Evolutionary conservation across 2,797 vertebrate genomes (phyloP).

Genomic region (Gymnoscopelus braueri): DNA sequence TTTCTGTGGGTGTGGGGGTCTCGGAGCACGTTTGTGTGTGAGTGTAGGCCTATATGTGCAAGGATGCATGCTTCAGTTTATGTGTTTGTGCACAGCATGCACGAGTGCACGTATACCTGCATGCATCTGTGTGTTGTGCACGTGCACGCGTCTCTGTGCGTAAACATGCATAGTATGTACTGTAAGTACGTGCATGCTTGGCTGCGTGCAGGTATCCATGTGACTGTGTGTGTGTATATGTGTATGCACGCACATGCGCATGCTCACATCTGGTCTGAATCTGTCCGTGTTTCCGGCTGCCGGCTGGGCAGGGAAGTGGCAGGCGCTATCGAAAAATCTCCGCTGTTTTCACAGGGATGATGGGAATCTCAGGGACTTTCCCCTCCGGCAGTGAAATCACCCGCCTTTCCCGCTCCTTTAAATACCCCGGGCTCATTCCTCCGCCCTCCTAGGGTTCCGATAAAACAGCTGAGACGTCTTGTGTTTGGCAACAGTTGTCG

Average conservation of each 20-base stretch:
- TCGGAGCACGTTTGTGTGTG: slow-evolving; percentile 2
- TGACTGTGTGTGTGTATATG: slow-evolving; percentile 19
- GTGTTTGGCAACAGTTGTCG: slow-evolving; percentile 75
- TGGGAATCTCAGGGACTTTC: slow-evolving; percentile 84
- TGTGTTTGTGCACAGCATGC: not conserved
- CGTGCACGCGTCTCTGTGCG: slow-evolving; percentile 17
- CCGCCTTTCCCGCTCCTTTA: slow-evolving; percentile 79
- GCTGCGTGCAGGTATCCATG: not conserved
- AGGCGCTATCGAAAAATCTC: slow-evolving; percentile 82
- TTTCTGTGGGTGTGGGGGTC: not conserved
- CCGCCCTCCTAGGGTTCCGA: slow-evolving; percentile 74
- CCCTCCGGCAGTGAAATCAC: slow-evolving; percentile 81
- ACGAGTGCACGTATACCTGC: not conserved
- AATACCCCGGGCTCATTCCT: slow-evolving; percentile 76
- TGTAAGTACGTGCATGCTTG: slow-evolving; percentile 28
- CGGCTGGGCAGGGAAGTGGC: slow-evolving; percentile 81
- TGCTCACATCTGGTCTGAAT: slow-evolving; percentile 84
- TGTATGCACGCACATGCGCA: slow-evolving; percentile 17
- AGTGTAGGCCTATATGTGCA: slow-evolving; percentile 14
- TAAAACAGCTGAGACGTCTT: slow-evolving; percentile 78
- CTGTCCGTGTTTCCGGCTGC: slow-evolving; percentile 79
- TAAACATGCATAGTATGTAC: slow-evolving; percentile 30
- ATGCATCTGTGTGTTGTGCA: slow-evolving; percentile 19
- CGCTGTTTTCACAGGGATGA: slow-evolving; percentile 81
- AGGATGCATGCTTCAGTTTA: slow-evolving; percentile 4